Conservation (phyloP, 1,140 invertebrate genomes). For the Drosophila mojavensis region DNA sequence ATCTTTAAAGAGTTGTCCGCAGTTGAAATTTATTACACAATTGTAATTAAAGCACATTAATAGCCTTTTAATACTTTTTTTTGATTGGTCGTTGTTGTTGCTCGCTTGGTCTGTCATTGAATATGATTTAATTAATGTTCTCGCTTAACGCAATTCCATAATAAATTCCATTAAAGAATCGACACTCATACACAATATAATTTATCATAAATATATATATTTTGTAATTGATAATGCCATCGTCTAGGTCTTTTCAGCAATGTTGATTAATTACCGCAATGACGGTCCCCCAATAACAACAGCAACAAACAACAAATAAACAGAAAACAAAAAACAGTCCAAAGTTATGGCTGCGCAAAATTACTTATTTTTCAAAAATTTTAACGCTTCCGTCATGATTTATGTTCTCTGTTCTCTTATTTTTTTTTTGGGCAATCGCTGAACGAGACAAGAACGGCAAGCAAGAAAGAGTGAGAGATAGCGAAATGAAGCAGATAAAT, state of each 20-base stretch:
- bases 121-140: conserved; percentile 65
- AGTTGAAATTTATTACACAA: conserved; percentile 15
- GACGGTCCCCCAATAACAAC: conserved; percentile 56
- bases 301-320: conserved; percentile 39
- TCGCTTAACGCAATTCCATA: conserved; percentile 64
- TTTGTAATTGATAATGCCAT: conserved; percentile 78
- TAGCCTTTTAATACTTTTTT: conserved; percentile 37
- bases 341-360: conserved; percentile 72
- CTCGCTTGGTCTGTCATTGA: conserved; percentile 25
- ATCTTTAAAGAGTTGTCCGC: background rate
- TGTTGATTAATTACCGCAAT: conserved; percentile 78
- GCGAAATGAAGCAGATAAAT: conserved; percentile 16
- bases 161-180: conserved; percentile 75
- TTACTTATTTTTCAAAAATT: conserved; percentile 65
- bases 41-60: conserved; percentile 45
- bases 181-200: conserved; percentile 57
- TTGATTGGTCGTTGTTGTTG: background rate
- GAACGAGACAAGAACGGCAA: conserved; percentile 8
- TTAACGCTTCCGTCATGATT: conserved; percentile 67
- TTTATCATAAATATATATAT: conserved; percentile 64
- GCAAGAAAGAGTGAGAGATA: conserved; percentile 1
- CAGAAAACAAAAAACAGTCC: conserved; percentile 50
- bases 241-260: conserved; percentile 67
- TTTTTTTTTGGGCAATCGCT: conserved; percentile 42
- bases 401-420: conserved; percentile 52